Percentiles rank a stretch among this genome's conserved stretches.
phyloP scores from a whole-genome alignment of 1,140 invertebrate genomes.

The Ptiloglossa arizonensis region DNA sequence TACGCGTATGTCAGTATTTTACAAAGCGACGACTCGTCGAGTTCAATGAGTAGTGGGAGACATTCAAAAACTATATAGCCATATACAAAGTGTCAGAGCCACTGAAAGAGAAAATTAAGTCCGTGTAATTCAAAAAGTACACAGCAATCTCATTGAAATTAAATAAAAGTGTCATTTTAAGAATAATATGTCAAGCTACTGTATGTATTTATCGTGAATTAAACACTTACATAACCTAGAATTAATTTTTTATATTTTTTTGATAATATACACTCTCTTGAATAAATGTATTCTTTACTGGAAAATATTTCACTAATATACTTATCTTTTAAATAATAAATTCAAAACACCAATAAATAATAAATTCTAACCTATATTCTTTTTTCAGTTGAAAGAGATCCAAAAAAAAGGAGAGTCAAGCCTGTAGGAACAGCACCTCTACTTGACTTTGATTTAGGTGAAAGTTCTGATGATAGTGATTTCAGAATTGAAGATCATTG shows the following conservation, averaged over 20 bases:
- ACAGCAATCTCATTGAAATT: slow-evolving; percentile 11
- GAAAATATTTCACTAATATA: slow-evolving; percentile 6
- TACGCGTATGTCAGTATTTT: slow-evolving; percentile 15
- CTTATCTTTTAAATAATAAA: neutral
- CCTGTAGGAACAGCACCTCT: slow-evolving; percentile 88
- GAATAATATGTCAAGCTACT: slow-evolving; percentile 64
- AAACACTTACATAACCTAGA: slow-evolving; percentile 51
- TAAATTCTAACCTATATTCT: slow-evolving; percentile 16
- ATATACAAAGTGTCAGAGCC: slow-evolving; percentile 8
- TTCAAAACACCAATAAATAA: neutral
- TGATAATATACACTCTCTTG: neutral
- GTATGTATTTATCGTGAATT: slow-evolving; percentile 61
- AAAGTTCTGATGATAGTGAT: slow-evolving; percentile 97
- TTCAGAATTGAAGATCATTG: slow-evolving; percentile 95
- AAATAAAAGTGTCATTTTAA: slow-evolving; percentile 14
- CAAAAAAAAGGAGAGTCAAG: slow-evolving; percentile 93
- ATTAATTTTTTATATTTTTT: slow-evolving; percentile 37
- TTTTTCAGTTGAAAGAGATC: slow-evolving; percentile 90
- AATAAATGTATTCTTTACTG: neutral
- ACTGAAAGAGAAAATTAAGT: slow-evolving; percentile 7
- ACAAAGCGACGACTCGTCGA: slow-evolving; percentile 28
- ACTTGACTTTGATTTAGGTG: slow-evolving; percentile 92
- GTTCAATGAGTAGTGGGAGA: slow-evolving; percentile 19
- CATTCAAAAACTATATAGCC: slow-evolving; percentile 37
- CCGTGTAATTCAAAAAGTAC: neutral